Base-by-base conservation (phyloP, 1,140 invertebrate genomes). In the Diabrotica virgifera region DNA sequence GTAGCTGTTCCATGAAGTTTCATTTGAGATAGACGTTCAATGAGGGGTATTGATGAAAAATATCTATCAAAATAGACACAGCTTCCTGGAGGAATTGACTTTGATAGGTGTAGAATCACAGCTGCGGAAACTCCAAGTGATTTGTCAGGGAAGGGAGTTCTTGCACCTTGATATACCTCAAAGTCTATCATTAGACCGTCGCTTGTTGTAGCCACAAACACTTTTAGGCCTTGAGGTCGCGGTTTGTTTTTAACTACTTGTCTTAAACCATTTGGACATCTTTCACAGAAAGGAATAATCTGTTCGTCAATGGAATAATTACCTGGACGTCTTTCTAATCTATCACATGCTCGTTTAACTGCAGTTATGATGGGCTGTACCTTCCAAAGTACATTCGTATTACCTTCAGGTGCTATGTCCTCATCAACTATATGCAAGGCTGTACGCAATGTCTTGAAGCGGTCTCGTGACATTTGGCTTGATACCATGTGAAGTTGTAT, bases 251-350 rank as follows among this genome's bases (percentile, higher is more conserved):
- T 66, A 9, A 74, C 70, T 63, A 53, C 53, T 52, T 72, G 69
- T 14, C 63, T 6, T 9, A 69, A 55, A n/a, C n/a, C n/a, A n/a
- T n/a, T n/a, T 53, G 57, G 62, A 65, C 66, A 74, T 52, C 59
- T 12, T n/a, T 61, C 66, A n/a, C 55, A 52, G 52, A 72, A 72
- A 8, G 70, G 72, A 14, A 74, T 72, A 67, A 74, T 72, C 65
- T 74, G 70, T 59, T 74, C 63, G 63, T 72, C 71, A 63, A 73
- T 73, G n/a, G n/a, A n/a, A n/a, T n/a, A n/a, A n/a, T n/a, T n/a
- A n/a, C n/a, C n/a, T n/a, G n/a, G 52, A n/a, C n/a, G n/a, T n/a
- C n/a, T n/a, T n/a, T n/a, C n/a, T n/a, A n/a, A n/a, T n/a, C n/a
- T n/a, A n/a, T n/a, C n/a, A n/a, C n/a, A n/a, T n/a, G n/a, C n/a